These are phyloP conservation scores for Meda fulgida DNA, from an alignment of 2,797 vertebrate species.

Conservation along the genomic window DNA sequence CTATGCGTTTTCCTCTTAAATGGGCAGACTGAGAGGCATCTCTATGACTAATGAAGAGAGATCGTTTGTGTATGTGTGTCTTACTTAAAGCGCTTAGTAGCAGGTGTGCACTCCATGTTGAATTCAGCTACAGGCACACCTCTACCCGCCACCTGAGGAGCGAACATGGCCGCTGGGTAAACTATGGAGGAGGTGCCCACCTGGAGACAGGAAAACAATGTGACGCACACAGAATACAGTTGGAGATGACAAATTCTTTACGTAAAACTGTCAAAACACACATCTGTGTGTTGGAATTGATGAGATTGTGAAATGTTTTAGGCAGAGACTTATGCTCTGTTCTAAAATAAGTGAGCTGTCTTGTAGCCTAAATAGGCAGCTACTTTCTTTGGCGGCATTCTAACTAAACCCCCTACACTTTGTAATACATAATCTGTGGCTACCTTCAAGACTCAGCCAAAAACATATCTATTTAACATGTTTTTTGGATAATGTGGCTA, in stretches of 20 bases:
- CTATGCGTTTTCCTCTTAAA: neutral
- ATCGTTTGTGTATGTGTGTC: conserved; percentile 31
- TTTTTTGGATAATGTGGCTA: too few species aligned
- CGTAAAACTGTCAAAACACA: neutral
- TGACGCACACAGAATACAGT: conserved; percentile 2
- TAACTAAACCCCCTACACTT: neutral
- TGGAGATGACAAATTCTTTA: neutral
- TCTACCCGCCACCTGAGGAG: conserved; percentile 89
- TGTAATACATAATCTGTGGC: too few species aligned
- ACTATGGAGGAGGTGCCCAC: conserved; percentile 94
- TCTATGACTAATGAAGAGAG: neutral
- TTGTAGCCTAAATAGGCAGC: neutral
- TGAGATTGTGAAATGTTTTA: neutral
- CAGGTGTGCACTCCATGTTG: conserved; percentile 90
- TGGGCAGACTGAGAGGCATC: neutral
- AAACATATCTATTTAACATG: too few species aligned
- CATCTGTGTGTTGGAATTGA: neutral
- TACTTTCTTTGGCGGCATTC: neutral
- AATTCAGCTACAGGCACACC: conserved; percentile 94
- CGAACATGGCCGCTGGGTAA: conserved; percentile 96
- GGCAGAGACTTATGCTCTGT: neutral
- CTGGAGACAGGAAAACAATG: conserved; percentile 69
- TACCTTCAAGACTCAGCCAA: too few species aligned
- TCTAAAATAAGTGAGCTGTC: neutral
- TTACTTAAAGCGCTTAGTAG: conserved; percentile 88